Conservation (phyloP, 1,140 invertebrate species). For the Danaus plexippus region DNA sequence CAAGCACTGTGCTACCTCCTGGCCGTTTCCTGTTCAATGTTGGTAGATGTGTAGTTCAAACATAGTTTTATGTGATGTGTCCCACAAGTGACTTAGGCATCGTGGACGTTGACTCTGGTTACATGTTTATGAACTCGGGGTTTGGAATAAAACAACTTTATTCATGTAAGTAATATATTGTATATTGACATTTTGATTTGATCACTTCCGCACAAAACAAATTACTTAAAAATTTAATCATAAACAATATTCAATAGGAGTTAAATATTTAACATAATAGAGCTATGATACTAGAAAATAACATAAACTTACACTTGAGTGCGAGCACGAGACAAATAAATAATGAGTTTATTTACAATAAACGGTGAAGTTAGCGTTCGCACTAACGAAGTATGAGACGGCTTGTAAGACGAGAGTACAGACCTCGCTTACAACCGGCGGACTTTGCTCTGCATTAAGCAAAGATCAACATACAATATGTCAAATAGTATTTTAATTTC, state of each 20-base stretch:
- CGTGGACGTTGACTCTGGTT: background rate
- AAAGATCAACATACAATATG: slow-evolving; percentile 29
- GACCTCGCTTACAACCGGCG: too few relatives aligned
- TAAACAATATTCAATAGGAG: slow-evolving; percentile 60
- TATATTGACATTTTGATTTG: slow-evolving; percentile 62
- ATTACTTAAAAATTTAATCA: slow-evolving; percentile 62
- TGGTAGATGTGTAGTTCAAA: too few relatives aligned
- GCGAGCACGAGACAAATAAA: slow-evolving; percentile 52
- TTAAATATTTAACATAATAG: slow-evolving; percentile 65
- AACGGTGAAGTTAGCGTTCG: too few relatives aligned
- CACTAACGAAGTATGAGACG: too few relatives aligned
- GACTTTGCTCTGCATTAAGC: too few relatives aligned
- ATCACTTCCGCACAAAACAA: slow-evolving; percentile 67
- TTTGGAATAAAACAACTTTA: slow-evolving; percentile 41
- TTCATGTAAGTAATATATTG: slow-evolving; percentile 54
- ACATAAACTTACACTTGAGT: slow-evolving; percentile 43
- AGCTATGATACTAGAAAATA: slow-evolving; percentile 56
- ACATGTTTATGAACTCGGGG: background rate
- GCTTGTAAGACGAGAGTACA: too few relatives aligned
- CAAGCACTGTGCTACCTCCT: slow-evolving; percentile 7
- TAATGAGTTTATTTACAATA: slow-evolving; percentile 43
- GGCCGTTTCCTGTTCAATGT: too few relatives aligned
- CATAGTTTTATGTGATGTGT: too few relatives aligned
- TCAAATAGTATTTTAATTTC: slow-evolving; percentile 34
- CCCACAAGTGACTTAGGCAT: too few relatives aligned